phyloP scores from a whole-genome alignment of 1,140 invertebrate genomes.

The Diabrotica undecimpunctata region DNA sequence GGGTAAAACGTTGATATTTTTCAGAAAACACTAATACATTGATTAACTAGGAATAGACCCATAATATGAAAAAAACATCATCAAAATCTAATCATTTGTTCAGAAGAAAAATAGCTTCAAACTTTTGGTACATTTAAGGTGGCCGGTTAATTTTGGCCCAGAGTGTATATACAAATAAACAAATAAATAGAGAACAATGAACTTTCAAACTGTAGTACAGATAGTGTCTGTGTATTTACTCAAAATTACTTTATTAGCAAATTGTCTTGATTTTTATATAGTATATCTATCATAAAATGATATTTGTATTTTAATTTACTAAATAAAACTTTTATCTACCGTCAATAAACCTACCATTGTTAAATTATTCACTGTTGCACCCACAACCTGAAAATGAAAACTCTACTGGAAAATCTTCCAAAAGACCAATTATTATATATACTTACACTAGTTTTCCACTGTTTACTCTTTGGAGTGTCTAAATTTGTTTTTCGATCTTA shows the following conservation, averaged over 20 bases:
- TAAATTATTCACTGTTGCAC: not conserved
- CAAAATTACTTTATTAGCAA: not conserved
- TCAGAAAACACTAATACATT: no score
- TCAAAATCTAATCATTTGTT: no score
- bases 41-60: no score
- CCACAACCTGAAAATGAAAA: conserved; percentile 4
- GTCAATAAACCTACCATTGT: not conserved
- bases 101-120: no score
- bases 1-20: no score
- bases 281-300: not conserved
- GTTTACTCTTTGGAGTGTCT: conserved; percentile 6
- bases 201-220: no score
- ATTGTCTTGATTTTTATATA: not conserved
- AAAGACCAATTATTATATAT: conserved; percentile 11
- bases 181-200: no score
- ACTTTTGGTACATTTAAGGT: no score
- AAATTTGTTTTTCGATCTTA: conserved; percentile 8
- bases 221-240: no score
- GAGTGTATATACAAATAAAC: no score
- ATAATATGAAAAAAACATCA: no score
- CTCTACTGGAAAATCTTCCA: conserved; percentile 9
- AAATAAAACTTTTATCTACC: not conserved
- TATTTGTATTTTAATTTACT: not conserved
- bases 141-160: no score
- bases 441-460: conserved; percentile 8